Conservation (phyloP, 2,113 vertebrate genomes). For the Eulacestoma nigropectus region DNA sequence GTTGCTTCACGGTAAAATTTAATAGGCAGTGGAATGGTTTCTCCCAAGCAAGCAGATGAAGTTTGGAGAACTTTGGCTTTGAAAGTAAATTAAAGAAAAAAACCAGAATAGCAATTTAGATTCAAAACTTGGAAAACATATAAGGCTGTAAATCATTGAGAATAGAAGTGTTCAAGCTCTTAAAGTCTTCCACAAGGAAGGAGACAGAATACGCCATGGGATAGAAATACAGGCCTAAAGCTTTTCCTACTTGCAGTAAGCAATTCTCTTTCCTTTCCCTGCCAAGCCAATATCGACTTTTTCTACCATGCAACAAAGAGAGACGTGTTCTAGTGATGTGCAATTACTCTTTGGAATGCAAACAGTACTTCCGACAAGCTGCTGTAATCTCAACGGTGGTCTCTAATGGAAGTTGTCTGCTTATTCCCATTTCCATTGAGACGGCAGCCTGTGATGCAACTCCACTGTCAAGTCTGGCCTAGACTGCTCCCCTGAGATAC, state of each 20-base stretch:
- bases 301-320: neutral
- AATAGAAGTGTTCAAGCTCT: neutral
- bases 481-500: neutral
- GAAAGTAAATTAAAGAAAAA: neutral
- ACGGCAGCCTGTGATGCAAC: neutral
- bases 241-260: neutral
- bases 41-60: neutral
- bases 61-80: neutral
- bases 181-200: neutral
- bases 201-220: neutral
- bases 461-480: neutral
- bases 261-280: neutral
- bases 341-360: neutral
- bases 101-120: neutral
- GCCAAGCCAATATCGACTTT: neutral
- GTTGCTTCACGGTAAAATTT: neutral
- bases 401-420: slow-evolving; percentile 32
- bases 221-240: neutral
- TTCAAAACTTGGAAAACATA: neutral
- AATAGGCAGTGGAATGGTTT: neutral
- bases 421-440: slow-evolving; percentile 3
- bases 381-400: neutral
- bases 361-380: neutral
- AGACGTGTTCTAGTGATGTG: neutral
- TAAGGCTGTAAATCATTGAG: neutral